Evolutionary conservation across 2,113 vertebrate genomes (phyloP), one percentile per base, ranked within the genome.

Genomic region (Colossoma macropomum): DNA sequence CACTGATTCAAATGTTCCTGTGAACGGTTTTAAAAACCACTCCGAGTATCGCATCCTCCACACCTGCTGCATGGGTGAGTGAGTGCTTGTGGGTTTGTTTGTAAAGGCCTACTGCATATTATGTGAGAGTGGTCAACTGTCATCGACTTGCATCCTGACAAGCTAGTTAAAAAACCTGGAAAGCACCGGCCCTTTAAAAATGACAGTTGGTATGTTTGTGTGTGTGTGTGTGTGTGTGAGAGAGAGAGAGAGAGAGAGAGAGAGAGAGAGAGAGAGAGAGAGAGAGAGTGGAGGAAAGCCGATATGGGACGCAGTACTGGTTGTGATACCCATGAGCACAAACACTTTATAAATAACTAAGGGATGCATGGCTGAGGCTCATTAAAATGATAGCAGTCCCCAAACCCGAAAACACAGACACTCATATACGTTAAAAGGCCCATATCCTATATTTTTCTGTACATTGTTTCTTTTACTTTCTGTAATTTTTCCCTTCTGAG

Each of bases 261-360:
- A 66, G 48, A 80, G 19, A 12, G 11, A 80, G 63, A 70, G 56
- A 63, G 38, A 59, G 23, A 21, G n/a, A 66, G 54, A 38, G 21
- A 80, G 34, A 38, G 34, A 38, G 34, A 38, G 73, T 10, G 60
- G 28, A 79, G 11, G 88, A 89, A 92, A 92, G 79, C 66, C 60
- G 91, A 92, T 91, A 88, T 72, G 80, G 84, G 85, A 80, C 76
- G 30, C 63, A 0, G 48, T n/a, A 79, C 77, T 76, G 85, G 38
- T 87, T 86, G 87, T 84, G 68, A 86, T 91, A 91, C 89, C 90
- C 86, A 87, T 90, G 89, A 90, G 90, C 90, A 92, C 90, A 93
- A 92, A 90, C 89, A 89, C 90, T 89, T 91, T 92, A 93, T 93
- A 92, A 93, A 93, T 93, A 93, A 93, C 92, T 85, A 74, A 88